Evolutionary conservation across 1,140 invertebrate genomes (phyloP), one percentile per base, ranked within the genome.

Genomic region (Bactericera cockerelli): DNA sequence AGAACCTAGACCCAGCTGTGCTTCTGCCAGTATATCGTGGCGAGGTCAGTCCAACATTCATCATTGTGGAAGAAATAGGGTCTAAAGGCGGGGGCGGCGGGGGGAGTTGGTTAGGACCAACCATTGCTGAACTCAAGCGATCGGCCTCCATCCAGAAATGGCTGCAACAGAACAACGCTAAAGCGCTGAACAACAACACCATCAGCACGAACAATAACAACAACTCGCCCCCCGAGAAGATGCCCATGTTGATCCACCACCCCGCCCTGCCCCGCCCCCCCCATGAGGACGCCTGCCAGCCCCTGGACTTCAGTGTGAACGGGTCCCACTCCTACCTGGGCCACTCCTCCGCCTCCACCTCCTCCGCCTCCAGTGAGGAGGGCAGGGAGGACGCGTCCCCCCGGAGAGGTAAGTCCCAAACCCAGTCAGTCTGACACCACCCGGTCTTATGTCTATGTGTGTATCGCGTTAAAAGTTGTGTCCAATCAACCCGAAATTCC

Each of bases 251-350:
- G 11, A 62, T 61, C 38, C 62, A 57, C 16, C 56, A 57, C 19
- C 56, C 62, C 25, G 55, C 59, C 1, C 19, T 24, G 25, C 14
- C 25, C 10, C 2, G 36, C 14, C 14, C 26, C 19, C 57, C 60
- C 2, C 56, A 55, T 49, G 65, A 65, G 16, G 59, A 60, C 13
- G 61, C 63, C 24, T 62, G 62, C 2, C 65, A 66, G 36, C 65
- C 65, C 1, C 53, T 66, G 16, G 65, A 66, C 59, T 66, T 66
- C 54, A 63, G 62, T 21, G 65, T 66, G 22, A 57, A 57, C 26
- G 56, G 56, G 26, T 19, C 56, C 22, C 56, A 57, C 21, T 57
- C 56, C 3, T 57, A 31, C 33, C 36, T 57, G 19, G 42, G 19
- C 6, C 42, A 49, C n/a, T 49, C 42, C n/a, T 49, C 42, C 8